Evolutionary conservation across 1,140 invertebrate species (phyloP).

Genomic region (Muscidifurax raptorellus): DNA sequence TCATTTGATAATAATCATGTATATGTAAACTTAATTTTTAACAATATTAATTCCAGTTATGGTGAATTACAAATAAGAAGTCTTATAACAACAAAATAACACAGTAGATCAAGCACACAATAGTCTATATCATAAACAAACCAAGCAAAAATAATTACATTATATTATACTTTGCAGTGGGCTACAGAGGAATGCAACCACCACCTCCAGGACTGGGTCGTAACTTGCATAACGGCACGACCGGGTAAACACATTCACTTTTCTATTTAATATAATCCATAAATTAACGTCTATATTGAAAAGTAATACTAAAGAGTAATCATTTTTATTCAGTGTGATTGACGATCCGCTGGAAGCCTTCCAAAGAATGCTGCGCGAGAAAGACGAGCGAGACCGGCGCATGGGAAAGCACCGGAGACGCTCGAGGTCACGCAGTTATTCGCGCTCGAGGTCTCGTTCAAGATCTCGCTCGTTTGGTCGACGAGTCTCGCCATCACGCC

Average conservation of each 20-base stretch:
- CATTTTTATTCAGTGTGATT: slow-evolving; percentile 77
- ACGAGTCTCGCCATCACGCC: slow-evolving; percentile 62
- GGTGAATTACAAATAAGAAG: slow-evolving; percentile 24
- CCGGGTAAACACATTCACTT: slow-evolving; percentile 63
- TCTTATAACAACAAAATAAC: neutral
- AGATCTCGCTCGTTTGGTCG: slow-evolving; percentile 71
- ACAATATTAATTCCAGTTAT: neutral
- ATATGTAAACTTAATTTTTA: neutral
- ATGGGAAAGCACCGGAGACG: slow-evolving; percentile 80
- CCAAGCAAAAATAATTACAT: neutral
- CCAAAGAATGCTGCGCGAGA: slow-evolving; percentile 88
- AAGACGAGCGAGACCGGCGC: slow-evolving; percentile 83
- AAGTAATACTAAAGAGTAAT: neutral
- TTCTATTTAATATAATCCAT: slow-evolving; percentile 5
- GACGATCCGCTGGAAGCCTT: slow-evolving; percentile 91
- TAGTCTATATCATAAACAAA: neutral
- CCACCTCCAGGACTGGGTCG: slow-evolving; percentile 70
- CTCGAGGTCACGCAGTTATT: slow-evolving; percentile 72
- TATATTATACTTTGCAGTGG: slow-evolving; percentile 58
- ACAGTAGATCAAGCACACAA: neutral
- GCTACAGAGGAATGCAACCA: slow-evolving; percentile 71
- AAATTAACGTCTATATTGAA: slow-evolving; percentile 28
- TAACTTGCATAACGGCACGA: slow-evolving; percentile 72
- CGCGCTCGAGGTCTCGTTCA: slow-evolving; percentile 76
- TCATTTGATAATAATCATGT: neutral